phyloP scores from a whole-genome alignment of 2,113 vertebrate species.

The Haemorhous mexicanus region DNA sequence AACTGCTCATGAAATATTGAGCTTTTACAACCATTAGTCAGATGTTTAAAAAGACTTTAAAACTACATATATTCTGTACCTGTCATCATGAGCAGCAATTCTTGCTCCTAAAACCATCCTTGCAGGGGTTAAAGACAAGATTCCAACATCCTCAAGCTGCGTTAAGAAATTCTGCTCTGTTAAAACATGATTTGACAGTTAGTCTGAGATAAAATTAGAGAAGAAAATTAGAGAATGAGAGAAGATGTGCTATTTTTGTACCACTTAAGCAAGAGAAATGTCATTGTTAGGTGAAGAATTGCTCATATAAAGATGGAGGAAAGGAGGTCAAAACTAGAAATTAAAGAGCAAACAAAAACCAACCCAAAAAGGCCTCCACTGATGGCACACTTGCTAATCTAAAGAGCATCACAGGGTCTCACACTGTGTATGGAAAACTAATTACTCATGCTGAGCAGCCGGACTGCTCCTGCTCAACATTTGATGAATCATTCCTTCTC shows the following conservation, averaged over 20 bases:
- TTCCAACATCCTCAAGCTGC: slow-evolving; percentile 91
- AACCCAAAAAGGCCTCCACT: background rate
- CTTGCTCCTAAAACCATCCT: slow-evolving; percentile 93
- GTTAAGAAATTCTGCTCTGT: slow-evolving; percentile 94
- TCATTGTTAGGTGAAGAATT: background rate
- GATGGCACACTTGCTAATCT: background rate
- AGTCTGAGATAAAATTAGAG: background rate
- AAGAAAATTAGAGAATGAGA: background rate
- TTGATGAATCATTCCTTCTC: background rate
- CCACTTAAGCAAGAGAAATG: background rate
- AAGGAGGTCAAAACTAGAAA: background rate
- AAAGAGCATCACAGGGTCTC: background rate
- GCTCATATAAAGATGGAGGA: background rate
- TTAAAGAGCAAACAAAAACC: background rate
- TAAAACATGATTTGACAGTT: slow-evolving; percentile 32
- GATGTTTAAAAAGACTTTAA: background rate
- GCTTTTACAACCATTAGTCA: background rate
- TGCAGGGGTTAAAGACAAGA: slow-evolving; percentile 95
- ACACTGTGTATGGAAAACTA: background rate
- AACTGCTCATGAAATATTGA: background rate
- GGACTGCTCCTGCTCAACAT: background rate
- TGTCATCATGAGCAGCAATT: slow-evolving; percentile 96
- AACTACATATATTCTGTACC: slow-evolving; percentile 70
- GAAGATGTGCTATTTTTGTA: background rate
- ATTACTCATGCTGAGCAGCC: background rate